Evolutionary conservation across 2,113 vertebrate genomes (phyloP).

Genomic region (Nematolebias whitei): DNA sequence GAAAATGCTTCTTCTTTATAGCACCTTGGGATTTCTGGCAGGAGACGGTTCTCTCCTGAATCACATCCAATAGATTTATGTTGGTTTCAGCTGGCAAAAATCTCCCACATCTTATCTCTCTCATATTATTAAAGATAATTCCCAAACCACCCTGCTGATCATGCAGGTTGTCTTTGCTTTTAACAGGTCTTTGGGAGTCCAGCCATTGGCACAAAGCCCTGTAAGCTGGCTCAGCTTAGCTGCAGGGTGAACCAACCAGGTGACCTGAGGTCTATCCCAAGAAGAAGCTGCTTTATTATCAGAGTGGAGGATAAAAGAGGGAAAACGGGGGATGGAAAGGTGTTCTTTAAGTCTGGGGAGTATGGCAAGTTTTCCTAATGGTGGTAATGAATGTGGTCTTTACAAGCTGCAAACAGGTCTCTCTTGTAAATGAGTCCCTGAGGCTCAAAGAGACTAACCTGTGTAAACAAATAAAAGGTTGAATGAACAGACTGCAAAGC

Average conservation of each 20-base stretch:
- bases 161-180: conserved; percentile 19
- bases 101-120: background rate
- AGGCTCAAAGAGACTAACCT: no score
- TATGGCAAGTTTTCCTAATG: background rate
- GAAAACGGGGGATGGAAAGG: conserved; percentile 2
- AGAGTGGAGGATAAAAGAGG: conserved; percentile 26
- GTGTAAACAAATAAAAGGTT: background rate
- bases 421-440: no score
- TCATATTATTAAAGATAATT: background rate
- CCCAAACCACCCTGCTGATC: conserved; percentile 8
- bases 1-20: conserved; percentile 13
- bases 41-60: conserved; percentile 25
- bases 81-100: background rate
- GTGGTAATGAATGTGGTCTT: no score
- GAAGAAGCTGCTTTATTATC: conserved; percentile 45
- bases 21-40: conserved; percentile 29
- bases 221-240: conserved; percentile 63
- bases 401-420: no score
- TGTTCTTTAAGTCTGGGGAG: background rate
- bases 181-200: conserved; percentile 40
- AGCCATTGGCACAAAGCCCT: conserved; percentile 50
- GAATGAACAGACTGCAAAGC: no score
- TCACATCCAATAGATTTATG: conserved; percentile 15
- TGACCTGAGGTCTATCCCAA: conserved; percentile 43
- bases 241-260: conserved; percentile 62